Percentiles rank a stretch among this genome's conserved stretches.
Evolutionary conservation across 2,113 vertebrate species (phyloP).

Genomic region (Oenanthe melanoleuca): DNA sequence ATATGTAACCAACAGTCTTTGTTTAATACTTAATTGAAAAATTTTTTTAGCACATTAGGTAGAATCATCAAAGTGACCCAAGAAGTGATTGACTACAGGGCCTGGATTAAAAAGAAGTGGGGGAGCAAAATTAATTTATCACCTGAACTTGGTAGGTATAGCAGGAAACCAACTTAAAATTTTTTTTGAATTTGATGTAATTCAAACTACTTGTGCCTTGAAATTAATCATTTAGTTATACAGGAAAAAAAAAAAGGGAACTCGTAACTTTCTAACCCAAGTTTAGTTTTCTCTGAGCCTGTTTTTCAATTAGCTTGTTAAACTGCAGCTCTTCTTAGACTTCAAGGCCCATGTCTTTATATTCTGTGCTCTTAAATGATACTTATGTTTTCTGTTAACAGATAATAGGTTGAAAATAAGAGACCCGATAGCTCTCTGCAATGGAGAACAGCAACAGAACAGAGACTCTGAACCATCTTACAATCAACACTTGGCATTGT

Average conservation of each 20-base stretch:
- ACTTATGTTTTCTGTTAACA: constrained; percentile 34
- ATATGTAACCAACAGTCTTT: constrained; percentile 22
- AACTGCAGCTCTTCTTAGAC: neutral
- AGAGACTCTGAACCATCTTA: constrained; percentile 79
- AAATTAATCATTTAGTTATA: neutral
- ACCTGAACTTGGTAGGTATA: constrained; percentile 75
- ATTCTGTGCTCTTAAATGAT: constrained; percentile 16
- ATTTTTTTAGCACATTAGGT: constrained; percentile 86
- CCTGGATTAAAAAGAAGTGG: constrained; percentile 94
- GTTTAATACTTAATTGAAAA: constrained; percentile 13
- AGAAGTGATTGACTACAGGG: constrained; percentile 95
- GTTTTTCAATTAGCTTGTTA: constrained; percentile 1
- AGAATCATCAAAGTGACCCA: constrained; percentile 96
- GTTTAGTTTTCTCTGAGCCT: neutral
- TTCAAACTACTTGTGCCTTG: neutral
- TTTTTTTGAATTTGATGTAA: constrained; percentile 16
- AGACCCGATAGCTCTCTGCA: constrained; percentile 64
- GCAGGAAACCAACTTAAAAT: neutral
- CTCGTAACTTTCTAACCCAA: neutral
- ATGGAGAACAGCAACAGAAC: constrained; percentile 73
- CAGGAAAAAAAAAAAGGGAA: neutral
- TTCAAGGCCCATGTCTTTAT: neutral
- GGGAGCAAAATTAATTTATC: constrained; percentile 69
- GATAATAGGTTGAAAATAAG: constrained; percentile 74
- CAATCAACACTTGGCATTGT: constrained; percentile 84